phyloP scores from a whole-genome alignment of 2,797 vertebrate species.

The Salmo trutta region DNA sequence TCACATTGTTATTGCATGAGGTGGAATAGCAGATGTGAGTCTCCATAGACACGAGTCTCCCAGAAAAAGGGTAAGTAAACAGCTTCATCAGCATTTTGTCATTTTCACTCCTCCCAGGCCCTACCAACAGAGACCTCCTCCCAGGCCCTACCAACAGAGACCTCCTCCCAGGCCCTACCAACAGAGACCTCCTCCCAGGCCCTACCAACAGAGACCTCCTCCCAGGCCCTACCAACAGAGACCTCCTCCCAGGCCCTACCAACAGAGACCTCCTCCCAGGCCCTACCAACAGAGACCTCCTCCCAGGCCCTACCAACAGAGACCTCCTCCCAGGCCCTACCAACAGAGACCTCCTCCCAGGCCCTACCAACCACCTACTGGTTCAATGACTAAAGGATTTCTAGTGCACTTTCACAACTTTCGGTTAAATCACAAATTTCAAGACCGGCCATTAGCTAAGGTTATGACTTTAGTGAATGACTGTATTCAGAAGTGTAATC shows the following conservation, averaged over 20 bases:
- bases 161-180: background rate
- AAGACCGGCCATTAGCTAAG: too few species aligned
- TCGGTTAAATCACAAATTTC: too few species aligned
- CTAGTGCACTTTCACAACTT: too few species aligned
- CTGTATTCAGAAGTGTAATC: too few species aligned
- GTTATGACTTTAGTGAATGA: too few species aligned
- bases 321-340: background rate
- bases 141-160: background rate
- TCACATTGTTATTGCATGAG: background rate
- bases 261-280: background rate
- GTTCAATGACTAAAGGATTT: too few species aligned
- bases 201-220: background rate
- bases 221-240: background rate
- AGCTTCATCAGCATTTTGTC: background rate
- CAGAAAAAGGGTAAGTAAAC: background rate
- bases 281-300: background rate
- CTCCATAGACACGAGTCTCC: background rate
- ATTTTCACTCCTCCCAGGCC: background rate
- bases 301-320: background rate
- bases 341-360: background rate
- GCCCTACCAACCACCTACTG: background rate
- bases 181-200: background rate
- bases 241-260: background rate
- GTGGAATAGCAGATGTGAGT: background rate
- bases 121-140: background rate